Evolutionary conservation across 2,888 invertebrate genomes (phyloP), one percentile per base, ranked within the genome.

Genomic region (Trachelus tabidus): DNA sequence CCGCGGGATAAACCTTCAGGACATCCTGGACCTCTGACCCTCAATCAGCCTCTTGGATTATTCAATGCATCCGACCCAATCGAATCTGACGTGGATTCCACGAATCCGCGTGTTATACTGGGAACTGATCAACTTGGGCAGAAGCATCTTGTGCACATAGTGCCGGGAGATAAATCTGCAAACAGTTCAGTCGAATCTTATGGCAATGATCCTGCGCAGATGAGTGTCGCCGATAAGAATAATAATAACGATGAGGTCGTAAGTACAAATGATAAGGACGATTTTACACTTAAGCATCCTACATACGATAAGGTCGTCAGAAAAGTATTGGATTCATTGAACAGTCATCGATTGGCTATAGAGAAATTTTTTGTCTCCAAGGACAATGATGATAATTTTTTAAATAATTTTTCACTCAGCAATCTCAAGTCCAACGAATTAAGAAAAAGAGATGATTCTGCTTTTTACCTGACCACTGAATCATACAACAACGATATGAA

Each of bases 81-180:
- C 34, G 76, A 69, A 33, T 34, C 40, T 34, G 56, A 77, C 30
- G 69, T 23, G n/a, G 79, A 76, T 75, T 69, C 69, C 23, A 40
- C 68, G 11, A 75, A 80, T 30, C 84, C 87, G 30, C 84, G 83
- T 33, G 77, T 89, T 75, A 89, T 89, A 37, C 82, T 89, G 68
- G 89, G 88, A 11, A 85, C 82, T 31, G 89, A 89, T 82, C 85
- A 87, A 68, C 73, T 77, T 31, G 89, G 88, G 4, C 84, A 84
- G 34, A 89, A 87, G 76, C 87, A 89, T 71, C 76, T 89, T 79
- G 83, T 89, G 15, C 89, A 89, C 69, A 80, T 89, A 30, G 83
- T 89, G 3, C 87, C 87, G 23, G 81, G 81, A 31, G 82, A 80
- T 40, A 33, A 69, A 33, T 30, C 12, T 12, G 33, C 12, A 33